Evolutionary conservation across 2,888 invertebrate genomes (phyloP).

Genomic region (Cerastis rubricosa): DNA sequence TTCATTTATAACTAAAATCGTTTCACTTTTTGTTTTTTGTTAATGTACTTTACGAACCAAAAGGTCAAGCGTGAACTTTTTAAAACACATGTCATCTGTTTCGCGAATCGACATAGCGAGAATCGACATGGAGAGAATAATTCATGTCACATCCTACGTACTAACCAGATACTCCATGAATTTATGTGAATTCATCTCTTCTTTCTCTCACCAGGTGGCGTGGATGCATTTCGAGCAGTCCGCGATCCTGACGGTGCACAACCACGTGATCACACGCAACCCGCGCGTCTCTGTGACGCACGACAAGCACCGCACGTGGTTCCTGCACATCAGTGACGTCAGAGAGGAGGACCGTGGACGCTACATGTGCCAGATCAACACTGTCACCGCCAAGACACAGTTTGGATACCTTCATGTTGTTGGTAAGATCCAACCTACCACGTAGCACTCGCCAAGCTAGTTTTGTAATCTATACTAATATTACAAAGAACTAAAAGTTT

Average conservation of each 20-base stretch:
- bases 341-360: conserved; percentile 97
- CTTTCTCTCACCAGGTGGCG: conserved; percentile 93
- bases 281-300: conserved; percentile 97
- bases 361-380: conserved; percentile 99
- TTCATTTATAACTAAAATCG: too few species aligned
- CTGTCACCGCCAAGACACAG: conserved; percentile 97
- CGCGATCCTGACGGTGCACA: conserved; percentile 97
- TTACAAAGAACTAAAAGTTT: too few species aligned
- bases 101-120: too few species aligned
- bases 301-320: conserved; percentile 98
- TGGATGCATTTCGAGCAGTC: conserved; percentile 99
- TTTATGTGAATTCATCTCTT: background rate
- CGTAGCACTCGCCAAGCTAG: background rate
- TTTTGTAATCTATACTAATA: background rate
- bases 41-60: too few species aligned
- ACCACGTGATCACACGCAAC: conserved; percentile 98
- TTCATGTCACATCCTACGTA: background rate
- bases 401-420: conserved; percentile 96
- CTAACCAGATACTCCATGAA: background rate
- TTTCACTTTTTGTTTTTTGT: too few species aligned
- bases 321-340: conserved; percentile 97
- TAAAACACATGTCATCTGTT: too few species aligned
- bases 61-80: too few species aligned
- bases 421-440: conserved; percentile 26
- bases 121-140: too few species aligned